Evolutionary conservation across 1,140 invertebrate species (phyloP), one percentile per base, ranked within the genome.

Genomic region (Temnothorax nylanderi): DNA sequence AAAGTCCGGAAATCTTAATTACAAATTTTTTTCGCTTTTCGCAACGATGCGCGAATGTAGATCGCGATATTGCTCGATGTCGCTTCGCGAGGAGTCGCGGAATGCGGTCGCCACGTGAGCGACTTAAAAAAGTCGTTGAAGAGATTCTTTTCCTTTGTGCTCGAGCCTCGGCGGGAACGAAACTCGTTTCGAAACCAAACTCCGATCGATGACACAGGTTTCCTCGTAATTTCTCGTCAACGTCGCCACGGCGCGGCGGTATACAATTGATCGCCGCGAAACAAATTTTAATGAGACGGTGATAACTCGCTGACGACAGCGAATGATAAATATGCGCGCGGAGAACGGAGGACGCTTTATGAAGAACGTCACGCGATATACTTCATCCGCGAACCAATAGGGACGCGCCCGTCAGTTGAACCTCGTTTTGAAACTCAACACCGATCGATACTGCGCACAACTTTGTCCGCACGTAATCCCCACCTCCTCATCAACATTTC

Each of bases 371-470:
- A 84, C 69, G 80, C 80, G 80, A 84, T 84, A 75, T 47, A 74
- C 51, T 58, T 51, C 41, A 60, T 75, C 69, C 69, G 51, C 32
- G 41, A 26, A 26, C 32, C 21, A 32, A 72, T 26, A 37, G 18
- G 13, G 32, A 37, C 44, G 62, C 49, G 49, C 56, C 34, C 80
- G 69, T 74, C 69, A 49, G 80, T 84, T 62, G 80, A 84, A 62
- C 54, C 80, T 74, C 69, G 80, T 84, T 84, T 75, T 74, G 80
- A 60, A 84, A 84, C 80, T 84, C 67, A 74, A 82, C 80, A 62
- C 75, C 54, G 58, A 67, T 69, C 67, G 71, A 78, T 65, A 75
- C 32, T 13, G 71, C 51, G 69, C 51, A 18, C 65, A 58, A 84
- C 67, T 75, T 67, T 56, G 71, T 69, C 37, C 54, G 44, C 54